phyloP scores from a whole-genome alignment of 2,797 vertebrate species.

The Poecilia wingei region DNA sequence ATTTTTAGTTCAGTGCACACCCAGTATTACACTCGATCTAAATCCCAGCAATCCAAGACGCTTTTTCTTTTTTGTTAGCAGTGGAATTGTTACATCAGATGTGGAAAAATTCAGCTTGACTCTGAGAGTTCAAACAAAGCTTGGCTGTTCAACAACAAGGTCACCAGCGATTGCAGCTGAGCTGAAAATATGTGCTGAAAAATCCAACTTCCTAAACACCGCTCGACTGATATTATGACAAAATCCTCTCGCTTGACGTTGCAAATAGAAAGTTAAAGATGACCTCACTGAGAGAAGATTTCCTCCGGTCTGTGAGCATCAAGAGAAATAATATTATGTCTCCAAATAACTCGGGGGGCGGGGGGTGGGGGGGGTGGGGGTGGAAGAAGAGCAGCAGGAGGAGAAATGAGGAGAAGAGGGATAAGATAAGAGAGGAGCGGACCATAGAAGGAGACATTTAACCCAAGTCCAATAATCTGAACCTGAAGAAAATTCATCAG shows the following conservation, averaged over 20 bases:
- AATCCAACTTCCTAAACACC: neutral
- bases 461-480: conserved; percentile 65
- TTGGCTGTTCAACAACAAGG: conserved; percentile 36
- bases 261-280: neutral
- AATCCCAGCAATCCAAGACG: neutral
- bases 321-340: conserved; percentile 56
- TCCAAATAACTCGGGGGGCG: conserved; percentile 44
- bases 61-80: conserved; percentile 7
- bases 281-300: conserved; percentile 1
- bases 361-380: too few species aligned
- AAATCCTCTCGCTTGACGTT: neutral
- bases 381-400: conserved; percentile 29
- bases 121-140: conserved; percentile 63
- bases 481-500: conserved; percentile 66
- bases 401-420: conserved; percentile 25
- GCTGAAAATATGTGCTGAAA: neutral
- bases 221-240: neutral
- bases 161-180: neutral
- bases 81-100: conserved; percentile 60
- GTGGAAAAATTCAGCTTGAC: conserved; percentile 58
- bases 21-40: neutral
- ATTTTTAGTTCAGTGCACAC: neutral
- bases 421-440: conserved; percentile 45
- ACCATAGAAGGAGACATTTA: conserved; percentile 75
- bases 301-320: conserved; percentile 17